A percentile compares a stretch with the other conserved stretches of the same genome.
phyloP scores from a whole-genome alignment of 1,140 invertebrate species.

The Caerostris darwini region DNA sequence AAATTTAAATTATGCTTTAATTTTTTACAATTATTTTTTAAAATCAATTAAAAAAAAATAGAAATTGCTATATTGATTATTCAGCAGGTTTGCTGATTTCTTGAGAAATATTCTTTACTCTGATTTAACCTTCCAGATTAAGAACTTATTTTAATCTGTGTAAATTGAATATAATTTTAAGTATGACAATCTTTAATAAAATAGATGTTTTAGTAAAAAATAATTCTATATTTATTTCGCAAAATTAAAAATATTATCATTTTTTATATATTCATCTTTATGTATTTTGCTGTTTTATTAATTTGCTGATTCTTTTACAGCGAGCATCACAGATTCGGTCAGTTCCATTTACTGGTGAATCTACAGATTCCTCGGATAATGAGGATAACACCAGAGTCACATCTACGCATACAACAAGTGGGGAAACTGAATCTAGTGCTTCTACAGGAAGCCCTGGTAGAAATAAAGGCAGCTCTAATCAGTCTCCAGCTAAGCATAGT shows the following conservation, averaged over 20 bases:
- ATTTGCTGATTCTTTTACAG: slow-evolving; percentile 82
- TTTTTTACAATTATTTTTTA: too few relatives aligned
- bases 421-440: slow-evolving; percentile 83
- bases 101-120: too few relatives aligned
- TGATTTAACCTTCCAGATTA: too few relatives aligned
- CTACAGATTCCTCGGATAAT: slow-evolving; percentile 95
- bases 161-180: neutral
- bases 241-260: neutral
- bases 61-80: too few relatives aligned
- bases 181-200: too few relatives aligned
- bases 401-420: slow-evolving; percentile 80
- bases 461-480: slow-evolving; percentile 79
- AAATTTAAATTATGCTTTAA: too few relatives aligned
- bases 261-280: neutral
- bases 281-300: neutral
- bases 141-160: too few relatives aligned
- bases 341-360: slow-evolving; percentile 96
- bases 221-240: too few relatives aligned
- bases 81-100: too few relatives aligned
- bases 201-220: too few relatives aligned
- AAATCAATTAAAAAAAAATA: too few relatives aligned
- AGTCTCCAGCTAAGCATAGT: slow-evolving; percentile 89
- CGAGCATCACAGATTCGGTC: slow-evolving; percentile 96
- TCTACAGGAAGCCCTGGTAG: slow-evolving; percentile 90
- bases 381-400: slow-evolving; percentile 86